Conservation (phyloP, 2,797 vertebrate species). For the Crocodylus rhombifer region DNA sequence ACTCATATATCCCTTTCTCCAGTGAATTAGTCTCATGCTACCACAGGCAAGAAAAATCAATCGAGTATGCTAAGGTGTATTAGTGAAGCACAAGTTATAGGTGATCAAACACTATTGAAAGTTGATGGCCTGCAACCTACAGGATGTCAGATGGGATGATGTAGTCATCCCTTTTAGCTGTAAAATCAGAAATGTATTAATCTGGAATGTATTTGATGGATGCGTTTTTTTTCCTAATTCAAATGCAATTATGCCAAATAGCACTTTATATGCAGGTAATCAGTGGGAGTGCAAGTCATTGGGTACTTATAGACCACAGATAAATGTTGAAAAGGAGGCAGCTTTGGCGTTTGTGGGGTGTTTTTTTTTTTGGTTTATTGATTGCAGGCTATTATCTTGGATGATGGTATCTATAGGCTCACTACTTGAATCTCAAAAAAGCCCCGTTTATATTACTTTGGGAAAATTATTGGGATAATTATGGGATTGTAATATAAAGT, state of each 20-base stretch:
- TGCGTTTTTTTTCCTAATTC: constrained; percentile 18
- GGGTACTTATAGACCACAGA: not conserved
- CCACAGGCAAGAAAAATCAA: constrained; percentile 53
- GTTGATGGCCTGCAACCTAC: not conserved
- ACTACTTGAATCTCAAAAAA: constrained; percentile 53
- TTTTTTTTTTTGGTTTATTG: constrained; percentile 44
- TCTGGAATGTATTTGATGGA: not conserved
- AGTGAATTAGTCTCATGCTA: constrained; percentile 33
- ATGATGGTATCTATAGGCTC: constrained; percentile 63
- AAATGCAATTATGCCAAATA: not conserved
- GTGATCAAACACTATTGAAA: constrained; percentile 30
- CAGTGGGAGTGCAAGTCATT: not conserved
- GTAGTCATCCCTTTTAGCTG: not conserved
- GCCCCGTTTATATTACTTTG: constrained; percentile 24
- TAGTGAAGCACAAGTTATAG: not conserved
- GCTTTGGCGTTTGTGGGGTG: not conserved
- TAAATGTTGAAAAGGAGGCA: not conserved
- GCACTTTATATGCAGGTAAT: not conserved
- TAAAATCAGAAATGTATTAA: not conserved
- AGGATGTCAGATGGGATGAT: not conserved
- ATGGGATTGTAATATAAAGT: constrained; percentile 69
- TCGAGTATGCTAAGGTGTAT: constrained; percentile 25
- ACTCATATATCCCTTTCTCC: not conserved
- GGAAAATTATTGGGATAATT: constrained; percentile 74
- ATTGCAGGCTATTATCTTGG: constrained; percentile 66